Evolutionary conservation across 2,888 invertebrate genomes (phyloP).

Genomic region (Amblyteles armatorius): DNA sequence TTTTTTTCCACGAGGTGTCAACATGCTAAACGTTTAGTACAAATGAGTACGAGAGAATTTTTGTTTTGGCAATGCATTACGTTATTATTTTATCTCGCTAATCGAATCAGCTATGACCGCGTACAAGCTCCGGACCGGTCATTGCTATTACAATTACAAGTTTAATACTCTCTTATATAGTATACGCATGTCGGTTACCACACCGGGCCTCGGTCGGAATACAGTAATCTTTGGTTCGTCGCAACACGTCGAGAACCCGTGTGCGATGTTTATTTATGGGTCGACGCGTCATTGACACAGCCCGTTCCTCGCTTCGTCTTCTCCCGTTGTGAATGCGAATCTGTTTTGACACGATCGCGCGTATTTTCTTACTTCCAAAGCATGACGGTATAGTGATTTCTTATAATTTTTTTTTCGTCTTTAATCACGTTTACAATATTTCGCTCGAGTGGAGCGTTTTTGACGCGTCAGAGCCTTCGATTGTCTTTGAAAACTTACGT

Average conservation of each 20-base stretch:
- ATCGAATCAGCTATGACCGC: constrained; percentile 5
- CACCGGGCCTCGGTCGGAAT: constrained; percentile 39
- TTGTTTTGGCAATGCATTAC: too few relatives aligned
- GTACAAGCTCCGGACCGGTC: not conserved
- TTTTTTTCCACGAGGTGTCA: not conserved
- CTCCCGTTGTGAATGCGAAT: constrained; percentile 38
- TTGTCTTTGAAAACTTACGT: not conserved
- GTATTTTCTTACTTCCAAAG: constrained; percentile 16
- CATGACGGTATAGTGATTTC: not conserved
- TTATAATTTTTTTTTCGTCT: not conserved
- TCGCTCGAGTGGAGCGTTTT: not conserved
- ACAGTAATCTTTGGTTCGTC: constrained; percentile 32
- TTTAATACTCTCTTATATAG: not conserved
- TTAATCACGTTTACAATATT: not conserved
- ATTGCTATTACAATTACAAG: constrained; percentile 11
- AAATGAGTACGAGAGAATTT: too few relatives aligned
- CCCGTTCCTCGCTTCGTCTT: constrained; percentile 10
- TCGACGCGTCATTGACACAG: constrained; percentile 57
- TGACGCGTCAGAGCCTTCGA: not conserved
- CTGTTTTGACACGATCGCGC: constrained; percentile 46
- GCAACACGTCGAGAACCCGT: constrained; percentile 20
- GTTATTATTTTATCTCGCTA: not conserved
- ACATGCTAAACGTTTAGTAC: not conserved
- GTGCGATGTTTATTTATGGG: constrained; percentile 59
- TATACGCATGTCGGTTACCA: not conserved